Evolutionary conservation across 1,140 invertebrate species (phyloP).

Genomic region (Sinonovacula constricta): DNA sequence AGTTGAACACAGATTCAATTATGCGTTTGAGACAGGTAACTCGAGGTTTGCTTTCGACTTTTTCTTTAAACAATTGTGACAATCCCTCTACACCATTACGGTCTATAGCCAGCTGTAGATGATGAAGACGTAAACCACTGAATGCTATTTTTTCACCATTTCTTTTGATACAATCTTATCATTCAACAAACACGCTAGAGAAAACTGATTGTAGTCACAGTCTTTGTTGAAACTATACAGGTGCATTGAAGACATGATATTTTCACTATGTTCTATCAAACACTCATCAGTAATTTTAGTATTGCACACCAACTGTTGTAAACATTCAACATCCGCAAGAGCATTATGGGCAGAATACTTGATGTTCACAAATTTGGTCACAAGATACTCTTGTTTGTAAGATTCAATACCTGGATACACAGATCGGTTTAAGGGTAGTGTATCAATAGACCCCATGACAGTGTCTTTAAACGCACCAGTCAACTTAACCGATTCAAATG

Average conservation of each 20-base stretch:
- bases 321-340: not conserved
- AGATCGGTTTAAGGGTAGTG: not conserved
- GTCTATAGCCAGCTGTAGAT: not conserved
- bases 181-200: not conserved
- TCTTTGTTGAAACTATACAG: not conserved
- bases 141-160: not conserved
- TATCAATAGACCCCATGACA: slow-evolving; percentile 20
- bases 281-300: not conserved
- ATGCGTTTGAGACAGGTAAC: too few species aligned
- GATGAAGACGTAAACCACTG: not conserved
- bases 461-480: not conserved
- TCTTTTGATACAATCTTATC: not conserved
- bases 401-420: not conserved
- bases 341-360: not conserved
- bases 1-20: too few species aligned
- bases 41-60: too few species aligned
- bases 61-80: too few species aligned
- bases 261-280: not conserved
- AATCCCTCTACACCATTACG: not conserved
- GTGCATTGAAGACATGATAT: not conserved
- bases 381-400: not conserved
- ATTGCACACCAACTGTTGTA: not conserved
- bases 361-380: not conserved
- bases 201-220: not conserved
- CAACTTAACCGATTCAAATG: not conserved